Evolutionary conservation across 2,888 invertebrate genomes (phyloP), one percentile per base, ranked within the genome.

Genomic region (Protodeltote pygarga): DNA sequence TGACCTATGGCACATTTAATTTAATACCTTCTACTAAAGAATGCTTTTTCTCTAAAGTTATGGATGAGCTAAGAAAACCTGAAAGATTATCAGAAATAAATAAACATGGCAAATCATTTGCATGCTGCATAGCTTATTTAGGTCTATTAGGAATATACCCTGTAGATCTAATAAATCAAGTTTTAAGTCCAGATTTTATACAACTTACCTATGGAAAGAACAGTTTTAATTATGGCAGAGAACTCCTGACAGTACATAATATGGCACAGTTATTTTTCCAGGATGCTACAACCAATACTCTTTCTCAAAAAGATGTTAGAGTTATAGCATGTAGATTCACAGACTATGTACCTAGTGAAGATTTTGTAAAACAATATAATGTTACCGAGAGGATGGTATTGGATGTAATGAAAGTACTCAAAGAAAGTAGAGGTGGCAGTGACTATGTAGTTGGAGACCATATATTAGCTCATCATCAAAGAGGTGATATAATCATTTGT

Each of bases 381-480:
- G 61, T 88, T 6, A 89, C 93, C 1, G 94, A 95, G 75, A 91
- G 79, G 62, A 87, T 95, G 69, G 83, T 94, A 38, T 59, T 95
- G 24, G 94, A 94, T 73, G 79, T 94, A 0, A 82, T 92, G n/a
- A 92, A 92, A 35, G 71, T 85, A 0, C 63, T 94, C 2, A 81
- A 82, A 48, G 77, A 85, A 24, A 69, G 90, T n/a, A 82, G 94
- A 23, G 93, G 93, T 0, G 90, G 92, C 3, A 71, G 84, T 11
- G 81, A 93, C 0, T 92, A 81, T 77, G 82, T 93, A 2, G 70
- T 77, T 47, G 80, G 89, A 3, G 88, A 93, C 47, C 95, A 95
- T 75, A 81, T 96, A 52, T 74, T 97, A 53, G 95, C 96, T 5
- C 95, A 96, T 68, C 94, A 93, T 73, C 89, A 93, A 60, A 92